Percentiles rank a stretch among this genome's conserved stretches.
These are phyloP conservation scores for Diplazon laetatorius DNA, from an alignment of 2,888 invertebrate genomes.

Conservation along the genomic window DNA sequence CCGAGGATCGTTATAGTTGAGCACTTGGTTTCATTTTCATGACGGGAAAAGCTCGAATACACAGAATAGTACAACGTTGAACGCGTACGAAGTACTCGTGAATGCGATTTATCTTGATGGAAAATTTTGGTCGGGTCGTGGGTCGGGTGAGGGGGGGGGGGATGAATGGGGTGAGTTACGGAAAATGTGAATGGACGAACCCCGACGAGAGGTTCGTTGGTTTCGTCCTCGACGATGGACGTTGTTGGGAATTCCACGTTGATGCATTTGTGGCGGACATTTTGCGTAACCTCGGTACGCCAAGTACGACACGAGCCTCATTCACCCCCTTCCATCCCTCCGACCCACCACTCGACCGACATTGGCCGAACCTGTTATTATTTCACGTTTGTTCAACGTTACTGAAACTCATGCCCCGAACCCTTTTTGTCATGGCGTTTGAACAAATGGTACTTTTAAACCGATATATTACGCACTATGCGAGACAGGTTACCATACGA, in stretches of 20 bases:
- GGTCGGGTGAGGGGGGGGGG: too few relatives aligned
- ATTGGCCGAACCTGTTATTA: slow-evolving; percentile 79
- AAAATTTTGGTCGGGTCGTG: too few relatives aligned
- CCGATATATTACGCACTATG: slow-evolving; percentile 78
- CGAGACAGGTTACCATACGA: slow-evolving; percentile 12
- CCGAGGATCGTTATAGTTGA: too few relatives aligned
- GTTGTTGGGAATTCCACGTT: slow-evolving; percentile 13
- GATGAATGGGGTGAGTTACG: too few relatives aligned
- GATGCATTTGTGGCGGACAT: slow-evolving; percentile 13
- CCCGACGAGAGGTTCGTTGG: neutral
- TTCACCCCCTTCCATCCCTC: slow-evolving; percentile 11
- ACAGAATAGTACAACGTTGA: slow-evolving; percentile 3
- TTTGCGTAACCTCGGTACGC: slow-evolving; percentile 16
- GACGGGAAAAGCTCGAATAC: slow-evolving; percentile 29
- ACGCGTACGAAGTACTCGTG: slow-evolving; percentile 33
- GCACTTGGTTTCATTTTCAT: slow-evolving; percentile 48
- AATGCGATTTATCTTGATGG: slow-evolving; percentile 57
- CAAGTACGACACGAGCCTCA: slow-evolving; percentile 28
- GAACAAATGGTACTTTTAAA: slow-evolving; percentile 81
- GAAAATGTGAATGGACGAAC: slow-evolving; percentile 1
- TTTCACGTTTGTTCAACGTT: slow-evolving; percentile 70
- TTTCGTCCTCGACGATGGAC: slow-evolving; percentile 37
- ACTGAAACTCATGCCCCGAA: slow-evolving; percentile 18
- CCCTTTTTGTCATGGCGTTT: slow-evolving; percentile 75
- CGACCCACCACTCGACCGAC: slow-evolving; percentile 68